Evolutionary conservation across 2,888 invertebrate genomes (phyloP), one percentile per base, ranked within the genome.

Genomic region (Teleogryllus oceanicus): DNA sequence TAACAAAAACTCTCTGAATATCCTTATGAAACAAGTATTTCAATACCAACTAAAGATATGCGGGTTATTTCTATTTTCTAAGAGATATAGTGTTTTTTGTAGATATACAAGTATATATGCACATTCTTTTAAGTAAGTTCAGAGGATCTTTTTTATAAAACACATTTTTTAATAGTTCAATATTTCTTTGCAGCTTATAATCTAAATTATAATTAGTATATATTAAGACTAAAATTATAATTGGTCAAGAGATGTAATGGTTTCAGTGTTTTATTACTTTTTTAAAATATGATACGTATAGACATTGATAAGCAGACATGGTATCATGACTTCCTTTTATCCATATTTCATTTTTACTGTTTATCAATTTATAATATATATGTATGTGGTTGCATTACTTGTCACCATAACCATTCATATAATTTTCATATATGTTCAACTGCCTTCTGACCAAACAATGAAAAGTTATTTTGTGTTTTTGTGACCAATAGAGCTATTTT

Each of bases 141-240:
- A 8, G 62, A 62, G 8, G 13, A 62, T 18, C 62, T 62, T n/a
- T 62, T n/a, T 62, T 62, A 62, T 62, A 62, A 62, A 62, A 62
- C 62, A 62, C 62, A 62, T 62, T 62, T 62, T 62, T 62, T 62
- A n/a, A 62, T 62, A 62, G 37, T 8, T 62, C n/a, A 62, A 62
- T 62, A 62, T 62, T 18, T n/a, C 62, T 62, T 62, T 62, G 62
- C 62, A 62, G 62, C 62, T 62, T 62, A 62, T 62, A 62, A 62
- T 62, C 62, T 62, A 62, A 62, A 62, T 62, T 62, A 62, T 62
- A 62, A 62, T 62, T 62, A 62, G 62, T 62, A 62, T 62, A 62
- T 62, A 18, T 62, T 62, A 62, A n/a, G 62, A 62, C 62, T 62
- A 62, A 62, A 62, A 62, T 62, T 18, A 62, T 62, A 62, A 62